Conservation (phyloP, 2,888 invertebrate species). For the Hypsopygia costalis region DNA sequence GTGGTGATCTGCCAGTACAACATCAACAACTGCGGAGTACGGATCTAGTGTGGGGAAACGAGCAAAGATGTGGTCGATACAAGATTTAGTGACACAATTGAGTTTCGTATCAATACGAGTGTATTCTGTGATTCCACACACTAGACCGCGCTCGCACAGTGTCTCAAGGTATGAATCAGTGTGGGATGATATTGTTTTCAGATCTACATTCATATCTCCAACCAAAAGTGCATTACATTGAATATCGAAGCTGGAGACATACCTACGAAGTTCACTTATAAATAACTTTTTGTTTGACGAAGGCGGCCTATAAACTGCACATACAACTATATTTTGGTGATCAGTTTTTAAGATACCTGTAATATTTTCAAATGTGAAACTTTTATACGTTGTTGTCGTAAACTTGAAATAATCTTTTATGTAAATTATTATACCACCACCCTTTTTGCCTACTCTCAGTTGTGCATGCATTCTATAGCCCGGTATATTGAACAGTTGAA, state of each 20-base stretch:
- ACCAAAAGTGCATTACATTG: neutral
- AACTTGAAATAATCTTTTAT: constrained; percentile 6
- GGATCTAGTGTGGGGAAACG: constrained; percentile 9
- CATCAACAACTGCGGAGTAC: constrained; percentile 13
- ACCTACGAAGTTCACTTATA: neutral
- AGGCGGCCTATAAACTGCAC: neutral
- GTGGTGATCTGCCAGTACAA: neutral
- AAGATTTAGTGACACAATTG: constrained; percentile 11
- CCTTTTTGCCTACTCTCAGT: constrained; percentile 12
- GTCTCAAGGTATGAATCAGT: constrained; percentile 8
- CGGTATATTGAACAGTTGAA: constrained; percentile 18
- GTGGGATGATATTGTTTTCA: constrained; percentile 3
- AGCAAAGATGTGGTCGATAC: constrained; percentile 13
- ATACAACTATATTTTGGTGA: neutral
- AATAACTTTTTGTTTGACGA: neutral
- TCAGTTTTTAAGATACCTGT: constrained; percentile 13
- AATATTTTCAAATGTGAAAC: constrained; percentile 15
- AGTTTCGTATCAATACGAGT: constrained; percentile 12
- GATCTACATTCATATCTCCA: constrained; percentile 10
- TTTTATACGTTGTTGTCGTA: constrained; percentile 9
- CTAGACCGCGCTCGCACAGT: constrained; percentile 13
- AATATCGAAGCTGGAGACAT: neutral
- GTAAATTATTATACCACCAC: neutral
- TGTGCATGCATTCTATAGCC: constrained; percentile 23
- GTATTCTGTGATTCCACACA: constrained; percentile 16